Evolutionary conservation across 2,113 vertebrate species (phyloP), one percentile per base, ranked within the genome.

Genomic region (Pionites leucogaster): DNA sequence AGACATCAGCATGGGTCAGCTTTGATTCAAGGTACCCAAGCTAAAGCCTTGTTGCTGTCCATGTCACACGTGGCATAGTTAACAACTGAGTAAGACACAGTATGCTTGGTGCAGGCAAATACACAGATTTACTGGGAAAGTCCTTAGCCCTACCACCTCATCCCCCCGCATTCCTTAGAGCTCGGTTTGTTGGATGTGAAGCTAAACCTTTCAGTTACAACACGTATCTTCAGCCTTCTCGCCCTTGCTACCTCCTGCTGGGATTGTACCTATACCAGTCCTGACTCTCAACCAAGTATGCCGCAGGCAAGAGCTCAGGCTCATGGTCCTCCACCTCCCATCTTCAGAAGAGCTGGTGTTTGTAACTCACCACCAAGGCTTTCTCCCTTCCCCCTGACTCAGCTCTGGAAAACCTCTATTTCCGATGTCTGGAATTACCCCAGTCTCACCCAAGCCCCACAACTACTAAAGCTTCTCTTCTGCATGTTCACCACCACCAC

Each of bases 1-100:
- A 29, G 18, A 35, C 2, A 24, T 11, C 24, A 23, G 7, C 0
- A 1, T 3, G 25, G 53, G 52, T 31, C 44, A 78, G n/a, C n/a
- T 71, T 18, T 11, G n/a, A 25, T 16, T 42, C 4, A 16, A 52
- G 53, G 23, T 11, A 20, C 19, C 59, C 0, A 0, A 53, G 47
- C 44, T 24, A 8, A 50, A 80, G 41, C 20, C 57, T 24, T 9
- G 1, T 16, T 59, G 57, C 57, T 59, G 57, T n/a, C 57, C 1
- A 9, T 35, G 57, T 35, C 33, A 59, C 33, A 59, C 4, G 9
- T 4, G 25, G 27, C 29, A 47, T 1, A 0, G 17, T 50, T 27
- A n/a, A 20, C 35, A 49, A 22, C 25, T 17, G 33, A 55, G 19
- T 5, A 71, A 35, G 20, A 6, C 18, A 46, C 27, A 22, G 3